These are phyloP conservation scores for Branchipolynoe longqiensis DNA, from an alignment of 2,888 invertebrate species.

Conservation along the genomic window DNA sequence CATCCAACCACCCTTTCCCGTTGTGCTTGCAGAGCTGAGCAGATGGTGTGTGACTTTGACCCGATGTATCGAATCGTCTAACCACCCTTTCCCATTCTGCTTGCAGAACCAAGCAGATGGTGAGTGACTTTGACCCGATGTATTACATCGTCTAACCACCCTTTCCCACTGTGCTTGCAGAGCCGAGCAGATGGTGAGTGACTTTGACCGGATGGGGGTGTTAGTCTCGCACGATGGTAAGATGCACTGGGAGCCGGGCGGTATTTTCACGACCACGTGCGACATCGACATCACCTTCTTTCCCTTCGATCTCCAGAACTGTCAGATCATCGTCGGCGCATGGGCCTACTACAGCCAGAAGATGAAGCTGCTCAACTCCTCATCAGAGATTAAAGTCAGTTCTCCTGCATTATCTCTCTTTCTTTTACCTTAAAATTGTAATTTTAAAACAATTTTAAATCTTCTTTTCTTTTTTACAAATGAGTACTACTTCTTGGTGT, in stretches of 20 bases:
- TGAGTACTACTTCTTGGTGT: too few relatives aligned
- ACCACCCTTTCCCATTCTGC: too few relatives aligned
- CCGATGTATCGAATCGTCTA: too few relatives aligned
- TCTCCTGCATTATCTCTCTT: too few relatives aligned
- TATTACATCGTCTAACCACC: too few relatives aligned
- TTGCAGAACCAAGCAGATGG: too few relatives aligned
- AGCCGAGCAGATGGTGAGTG: slow-evolving; percentile 59
- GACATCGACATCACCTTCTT: slow-evolving; percentile 61
- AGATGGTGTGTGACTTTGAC: slow-evolving; percentile 60
- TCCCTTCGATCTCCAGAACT: slow-evolving; percentile 57
- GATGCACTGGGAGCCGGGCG: slow-evolving; percentile 60
- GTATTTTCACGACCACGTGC: slow-evolving; percentile 59
- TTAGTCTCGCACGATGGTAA: slow-evolving; percentile 46
- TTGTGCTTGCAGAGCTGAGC: slow-evolving; percentile 60
- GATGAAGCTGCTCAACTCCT: slow-evolving; percentile 58
- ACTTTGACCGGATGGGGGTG: slow-evolving; percentile 60
- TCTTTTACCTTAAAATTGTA: too few relatives aligned
- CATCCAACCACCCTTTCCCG: too few relatives aligned
- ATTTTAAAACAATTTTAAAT: too few relatives aligned
- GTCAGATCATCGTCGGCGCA: slow-evolving; percentile 54
- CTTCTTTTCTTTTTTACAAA: too few relatives aligned
- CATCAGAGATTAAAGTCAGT: slow-evolving; percentile 43
- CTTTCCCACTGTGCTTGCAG: slow-evolving; percentile 53
- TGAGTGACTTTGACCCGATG: neutral
- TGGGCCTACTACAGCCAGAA: slow-evolving; percentile 60